These are phyloP conservation scores for Drosophila atripex DNA, from an alignment of 2,888 invertebrate species.

Conservation along the genomic window DNA sequence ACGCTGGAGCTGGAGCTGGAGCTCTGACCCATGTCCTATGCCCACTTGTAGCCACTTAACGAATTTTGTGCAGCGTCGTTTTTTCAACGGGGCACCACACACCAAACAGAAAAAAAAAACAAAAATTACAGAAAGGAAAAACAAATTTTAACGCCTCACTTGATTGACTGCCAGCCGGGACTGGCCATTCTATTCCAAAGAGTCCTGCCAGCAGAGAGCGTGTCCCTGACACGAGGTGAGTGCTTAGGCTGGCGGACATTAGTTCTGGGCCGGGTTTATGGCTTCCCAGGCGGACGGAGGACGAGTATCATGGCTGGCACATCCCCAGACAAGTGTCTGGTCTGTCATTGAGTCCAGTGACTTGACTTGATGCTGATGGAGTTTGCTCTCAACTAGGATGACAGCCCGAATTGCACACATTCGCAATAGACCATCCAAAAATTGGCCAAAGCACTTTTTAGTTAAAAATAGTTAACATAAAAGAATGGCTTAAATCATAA, in stretches of 20 bases:
- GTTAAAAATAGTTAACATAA: not conserved
- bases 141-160: conserved; percentile 40
- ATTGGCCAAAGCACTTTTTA: not conserved
- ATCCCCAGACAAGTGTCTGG: conserved; percentile 45
- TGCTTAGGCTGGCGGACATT: conserved; percentile 57
- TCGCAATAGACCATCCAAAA: not conserved
- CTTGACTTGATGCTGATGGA: conserved; percentile 53
- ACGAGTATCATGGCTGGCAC: conserved; percentile 17
- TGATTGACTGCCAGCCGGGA: conserved; percentile 45
- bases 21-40: conserved; percentile 39
- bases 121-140: not conserved
- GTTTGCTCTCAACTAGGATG: conserved; percentile 37
- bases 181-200: conserved; percentile 1
- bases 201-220: conserved; percentile 36
- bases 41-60: conserved; percentile 68
- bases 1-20: conserved; percentile 17
- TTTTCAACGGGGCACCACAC: conserved; percentile 18
- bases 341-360: conserved; percentile 42
- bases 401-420: conserved; percentile 36
- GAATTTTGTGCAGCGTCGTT: conserved; percentile 57
- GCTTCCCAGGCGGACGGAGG: conserved; percentile 3
- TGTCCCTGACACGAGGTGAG: conserved; percentile 64
- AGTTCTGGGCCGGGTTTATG: conserved; percentile 29
- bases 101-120: not conserved
- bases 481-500: not conserved